phyloP scores from a whole-genome alignment of 2,888 invertebrate species.

The Amphipyra tragopoginis region DNA sequence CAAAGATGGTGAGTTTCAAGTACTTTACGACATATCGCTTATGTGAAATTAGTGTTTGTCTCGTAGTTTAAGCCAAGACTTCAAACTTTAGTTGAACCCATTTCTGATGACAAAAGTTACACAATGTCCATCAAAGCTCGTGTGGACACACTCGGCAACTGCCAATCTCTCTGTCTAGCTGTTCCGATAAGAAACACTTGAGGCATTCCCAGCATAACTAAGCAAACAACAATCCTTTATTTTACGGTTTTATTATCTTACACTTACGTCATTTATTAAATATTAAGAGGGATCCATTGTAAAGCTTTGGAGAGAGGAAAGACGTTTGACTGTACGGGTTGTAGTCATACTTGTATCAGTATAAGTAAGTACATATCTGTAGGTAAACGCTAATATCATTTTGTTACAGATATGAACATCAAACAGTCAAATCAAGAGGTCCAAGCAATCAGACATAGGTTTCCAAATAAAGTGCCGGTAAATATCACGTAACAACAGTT shows the following conservation, averaged over 20 bases:
- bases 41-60: too few species aligned
- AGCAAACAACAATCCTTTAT: neutral
- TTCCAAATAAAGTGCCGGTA: conserved; percentile 95
- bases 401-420: conserved; percentile 71
- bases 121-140: too few species aligned
- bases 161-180: too few species aligned
- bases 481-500: conserved; percentile 71
- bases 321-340: neutral
- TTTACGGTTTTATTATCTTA: conserved; percentile 17
- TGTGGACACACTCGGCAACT: too few species aligned
- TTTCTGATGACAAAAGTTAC: too few species aligned
- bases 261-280: conserved; percentile 17
- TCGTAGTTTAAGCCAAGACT: too few species aligned
- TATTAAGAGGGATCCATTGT: conserved; percentile 14
- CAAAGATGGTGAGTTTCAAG: conserved; percentile 76
- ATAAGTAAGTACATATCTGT: too few species aligned
- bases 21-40: too few species aligned
- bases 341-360: too few species aligned
- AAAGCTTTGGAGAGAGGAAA: neutral
- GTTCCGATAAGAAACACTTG: too few species aligned
- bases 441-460: conserved; percentile 92
- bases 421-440: conserved; percentile 90
- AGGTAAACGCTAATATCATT: too few species aligned
- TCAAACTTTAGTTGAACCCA: too few species aligned
- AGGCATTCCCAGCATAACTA: neutral